phyloP scores from a whole-genome alignment of 2,888 invertebrate species.

The Chymomyza fuscimana region DNA sequence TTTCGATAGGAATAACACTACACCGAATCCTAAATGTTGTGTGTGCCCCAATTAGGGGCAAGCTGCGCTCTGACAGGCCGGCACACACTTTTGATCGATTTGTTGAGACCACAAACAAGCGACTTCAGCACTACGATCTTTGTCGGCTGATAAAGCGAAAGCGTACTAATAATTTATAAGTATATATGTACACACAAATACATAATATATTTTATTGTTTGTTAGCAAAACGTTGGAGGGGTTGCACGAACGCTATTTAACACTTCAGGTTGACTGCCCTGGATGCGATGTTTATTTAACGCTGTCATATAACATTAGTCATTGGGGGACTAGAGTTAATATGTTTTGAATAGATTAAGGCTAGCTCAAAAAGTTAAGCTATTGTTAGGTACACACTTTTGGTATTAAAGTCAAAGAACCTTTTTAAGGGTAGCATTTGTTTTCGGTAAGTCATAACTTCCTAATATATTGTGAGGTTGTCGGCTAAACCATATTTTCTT shows the following conservation, averaged over 20 bases:
- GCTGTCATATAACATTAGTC: slow-evolving; percentile 69
- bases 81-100: slow-evolving; percentile 62
- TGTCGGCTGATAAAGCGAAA: slow-evolving; percentile 61
- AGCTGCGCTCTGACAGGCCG: slow-evolving; percentile 11
- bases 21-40: slow-evolving; percentile 3
- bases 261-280: slow-evolving; percentile 3
- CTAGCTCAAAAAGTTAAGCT: background rate
- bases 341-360: background rate
- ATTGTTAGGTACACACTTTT: too few species aligned
- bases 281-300: slow-evolving; percentile 19
- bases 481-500: too few species aligned
- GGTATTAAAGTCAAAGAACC: too few species aligned
- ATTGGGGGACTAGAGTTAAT: slow-evolving; percentile 14
- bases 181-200: background rate
- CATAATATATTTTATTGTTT: slow-evolving; percentile 40
- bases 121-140: slow-evolving; percentile 38
- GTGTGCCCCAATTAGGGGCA: slow-evolving; percentile 15
- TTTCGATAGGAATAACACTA: background rate
- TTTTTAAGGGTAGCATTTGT: too few species aligned
- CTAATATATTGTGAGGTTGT: too few species aligned
- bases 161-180: slow-evolving; percentile 44
- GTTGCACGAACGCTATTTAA: background rate
- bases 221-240: slow-evolving; percentile 27
- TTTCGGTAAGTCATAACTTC: too few species aligned
- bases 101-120: slow-evolving; percentile 24